Evolutionary conservation across 2,113 vertebrate genomes (phyloP), one percentile per base, ranked within the genome.

Genomic region (Plestiodon gilberti): DNA sequence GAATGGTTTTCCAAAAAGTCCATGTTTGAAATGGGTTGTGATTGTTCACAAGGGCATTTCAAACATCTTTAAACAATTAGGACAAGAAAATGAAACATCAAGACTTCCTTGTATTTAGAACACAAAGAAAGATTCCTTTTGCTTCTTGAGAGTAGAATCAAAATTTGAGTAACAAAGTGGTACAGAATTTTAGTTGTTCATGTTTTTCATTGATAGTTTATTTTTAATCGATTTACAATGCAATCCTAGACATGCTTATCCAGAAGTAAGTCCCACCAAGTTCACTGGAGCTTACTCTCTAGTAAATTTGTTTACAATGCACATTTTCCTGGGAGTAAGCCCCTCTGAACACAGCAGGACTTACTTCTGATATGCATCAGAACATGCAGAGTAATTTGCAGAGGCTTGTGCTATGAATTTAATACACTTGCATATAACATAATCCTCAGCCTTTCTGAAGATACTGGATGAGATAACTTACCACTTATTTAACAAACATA

Each of bases 31-130:
- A 86, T 83, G 3, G 90, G 90, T 79, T 64, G 65, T 33, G 18
- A 78, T 52, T 89, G 78, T 91, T 89, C 85, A 87, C 88, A 74
- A 89, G 30, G 43, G 82, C 85, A 92, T 92, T 93, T 90, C 59
- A 73, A 35, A 61, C 90, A 91, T 90, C 85, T 94, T 86, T 88
- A 92, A 91, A 75, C 77, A 83, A 92, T 89, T 82, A 85, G 8
- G 89, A 86, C 92, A 89, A 61, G 89, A 83, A 91, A 91, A 90
- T 82, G 88, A 85, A 78, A 40, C 71, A 92, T 10, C 82, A 88
- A 90, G 85, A 65, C 48, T 84, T 40, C 17, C 85, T 88, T 67
- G 40, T 84, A 89, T 85, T 88, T 65, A 83, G 85, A 94, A 85
- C 30, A 86, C 57, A 52, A 73, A 40, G 48, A 87, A 89, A 84